A percentile compares a stretch with the other conserved stretches of the same genome.
Evolutionary conservation across 2,113 vertebrate species (phyloP).

Genomic region (Corvus hawaiiensis): DNA sequence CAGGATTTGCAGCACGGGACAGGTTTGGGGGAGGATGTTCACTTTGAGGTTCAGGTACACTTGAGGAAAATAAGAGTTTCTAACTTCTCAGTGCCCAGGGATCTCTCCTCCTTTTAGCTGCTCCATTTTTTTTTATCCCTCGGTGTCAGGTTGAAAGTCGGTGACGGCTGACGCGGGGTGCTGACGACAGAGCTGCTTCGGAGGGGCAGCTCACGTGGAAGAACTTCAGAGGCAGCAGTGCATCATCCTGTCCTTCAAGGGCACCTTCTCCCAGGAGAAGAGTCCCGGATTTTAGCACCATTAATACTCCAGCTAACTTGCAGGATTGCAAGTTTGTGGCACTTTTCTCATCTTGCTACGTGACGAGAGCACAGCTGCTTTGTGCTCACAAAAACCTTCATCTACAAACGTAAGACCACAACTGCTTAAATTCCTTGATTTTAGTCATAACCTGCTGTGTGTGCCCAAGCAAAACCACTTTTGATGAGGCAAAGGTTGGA

Average conservation of each 20-base stretch:
- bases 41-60: not conserved
- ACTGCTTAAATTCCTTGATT: not conserved
- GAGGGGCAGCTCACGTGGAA: not conserved
- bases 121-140: not conserved
- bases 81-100: not conserved
- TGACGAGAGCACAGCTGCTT: not conserved
- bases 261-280: conserved; percentile 13
- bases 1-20: not conserved
- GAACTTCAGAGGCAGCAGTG: not conserved
- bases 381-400: not conserved
- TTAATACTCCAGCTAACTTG: not conserved
- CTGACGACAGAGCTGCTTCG: conserved; percentile 12
- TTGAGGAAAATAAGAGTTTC: not conserved
- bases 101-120: not conserved
- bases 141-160: not conserved
- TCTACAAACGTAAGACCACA: not conserved
- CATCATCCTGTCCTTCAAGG: conserved; percentile 22
- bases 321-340: not conserved
- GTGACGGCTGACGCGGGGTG: not conserved
- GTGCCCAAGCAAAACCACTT: not conserved
- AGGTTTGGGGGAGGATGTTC: not conserved
- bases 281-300: not conserved
- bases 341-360: not conserved
- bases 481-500: not conserved
- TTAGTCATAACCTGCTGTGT: not conserved